Evolutionary conservation across 2,888 invertebrate genomes (phyloP).

Genomic region (Phytoseiulus persimilis): DNA sequence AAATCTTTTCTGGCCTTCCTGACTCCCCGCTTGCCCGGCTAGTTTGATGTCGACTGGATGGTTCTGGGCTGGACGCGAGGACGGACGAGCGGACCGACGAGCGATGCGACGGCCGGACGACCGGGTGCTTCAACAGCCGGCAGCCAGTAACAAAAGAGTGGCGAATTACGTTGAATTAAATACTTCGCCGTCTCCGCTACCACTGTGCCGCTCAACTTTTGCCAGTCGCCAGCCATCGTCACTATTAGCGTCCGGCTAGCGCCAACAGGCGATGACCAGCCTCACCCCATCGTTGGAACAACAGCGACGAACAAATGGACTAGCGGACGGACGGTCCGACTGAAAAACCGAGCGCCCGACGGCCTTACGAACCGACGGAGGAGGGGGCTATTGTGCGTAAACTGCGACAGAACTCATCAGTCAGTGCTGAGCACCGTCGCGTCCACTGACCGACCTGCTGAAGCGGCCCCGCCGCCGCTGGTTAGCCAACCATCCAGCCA

Average conservation of each 20-base stretch:
- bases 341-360: not conserved
- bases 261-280: not conserved
- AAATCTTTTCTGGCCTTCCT: slow-evolving; percentile 5
- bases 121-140: not conserved
- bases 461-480: not conserved
- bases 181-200: not conserved
- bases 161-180: not conserved
- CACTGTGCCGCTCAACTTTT: not conserved
- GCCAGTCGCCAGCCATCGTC: not conserved
- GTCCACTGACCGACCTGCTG: not conserved
- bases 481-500: not conserved
- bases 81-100: too few relatives aligned
- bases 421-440: not conserved
- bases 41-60: not conserved
- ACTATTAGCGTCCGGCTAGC: not conserved
- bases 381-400: not conserved
- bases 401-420: not conserved
- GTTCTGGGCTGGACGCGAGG: not conserved
- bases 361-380: not conserved
- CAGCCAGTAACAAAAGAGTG: not conserved
- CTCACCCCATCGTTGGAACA: not conserved
- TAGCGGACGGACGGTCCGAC: not conserved
- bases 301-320: not conserved
- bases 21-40: not conserved
- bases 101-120: not conserved